Conservation (phyloP, 2,113 vertebrate genomes). For the Mirza zaza region DNA sequence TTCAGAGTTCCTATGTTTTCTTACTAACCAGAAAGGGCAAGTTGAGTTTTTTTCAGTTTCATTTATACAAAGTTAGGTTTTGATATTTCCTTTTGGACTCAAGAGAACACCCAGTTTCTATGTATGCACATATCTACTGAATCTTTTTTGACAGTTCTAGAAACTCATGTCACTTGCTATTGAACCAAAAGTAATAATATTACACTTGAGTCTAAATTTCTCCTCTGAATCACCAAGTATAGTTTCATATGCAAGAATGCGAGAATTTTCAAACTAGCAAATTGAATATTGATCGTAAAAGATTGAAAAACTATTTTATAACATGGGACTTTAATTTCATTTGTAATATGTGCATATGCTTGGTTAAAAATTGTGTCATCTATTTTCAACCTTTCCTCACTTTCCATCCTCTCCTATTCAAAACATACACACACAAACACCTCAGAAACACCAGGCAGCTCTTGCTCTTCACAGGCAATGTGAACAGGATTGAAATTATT, state of each 20-base stretch:
- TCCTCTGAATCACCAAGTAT: background rate
- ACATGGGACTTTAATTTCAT: background rate
- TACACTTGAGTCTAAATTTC: background rate
- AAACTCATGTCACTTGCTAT: slow-evolving; percentile 24
- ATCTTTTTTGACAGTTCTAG: slow-evolving; percentile 9
- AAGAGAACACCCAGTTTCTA: background rate
- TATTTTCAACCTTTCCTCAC: background rate
- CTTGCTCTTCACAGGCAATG: background rate
- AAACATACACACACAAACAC: background rate
- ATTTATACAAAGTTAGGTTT: background rate
- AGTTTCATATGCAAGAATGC: background rate
- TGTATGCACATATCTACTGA: background rate
- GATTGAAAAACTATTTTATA: background rate
- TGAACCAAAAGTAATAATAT: slow-evolving; percentile 12
- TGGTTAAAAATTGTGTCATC: background rate
- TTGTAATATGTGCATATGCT: background rate
- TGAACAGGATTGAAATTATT: background rate
- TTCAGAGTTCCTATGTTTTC: background rate
- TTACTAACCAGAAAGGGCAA: background rate
- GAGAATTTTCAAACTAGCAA: background rate
- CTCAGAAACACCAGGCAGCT: background rate
- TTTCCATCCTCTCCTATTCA: background rate
- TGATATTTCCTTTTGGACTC: background rate
- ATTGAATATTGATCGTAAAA: background rate
- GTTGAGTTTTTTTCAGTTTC: background rate